These are phyloP conservation scores for Oncorhynchus kisutch DNA, from an alignment of 2,113 vertebrate species.

Conservation along the genomic window DNA sequence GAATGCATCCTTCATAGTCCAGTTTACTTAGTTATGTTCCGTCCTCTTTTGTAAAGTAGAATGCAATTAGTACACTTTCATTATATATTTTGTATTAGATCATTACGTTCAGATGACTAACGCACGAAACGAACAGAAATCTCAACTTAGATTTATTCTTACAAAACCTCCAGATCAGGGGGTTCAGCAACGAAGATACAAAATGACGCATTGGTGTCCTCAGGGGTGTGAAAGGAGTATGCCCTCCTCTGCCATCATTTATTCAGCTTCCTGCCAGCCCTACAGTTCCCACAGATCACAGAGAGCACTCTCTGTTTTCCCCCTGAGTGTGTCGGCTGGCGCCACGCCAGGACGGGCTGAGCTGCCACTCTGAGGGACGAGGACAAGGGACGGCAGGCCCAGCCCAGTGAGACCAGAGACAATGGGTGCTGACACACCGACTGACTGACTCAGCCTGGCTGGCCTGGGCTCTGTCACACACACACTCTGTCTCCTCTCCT, in stretches of 20 bases:
- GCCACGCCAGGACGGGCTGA: constrained; percentile 31
- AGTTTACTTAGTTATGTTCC: background rate
- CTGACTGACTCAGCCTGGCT: constrained; percentile 31
- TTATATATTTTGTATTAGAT: too few species aligned
- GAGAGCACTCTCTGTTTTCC: background rate
- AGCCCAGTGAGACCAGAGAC: constrained; percentile 36
- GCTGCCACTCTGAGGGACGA: constrained; percentile 41
- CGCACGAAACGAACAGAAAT: too few species aligned
- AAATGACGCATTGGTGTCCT: too few species aligned
- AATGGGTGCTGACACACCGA: constrained; percentile 22
- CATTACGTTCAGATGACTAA: too few species aligned
- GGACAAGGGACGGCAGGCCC: constrained; percentile 14
- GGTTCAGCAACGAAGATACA: too few species aligned
- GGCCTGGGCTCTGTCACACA: background rate
- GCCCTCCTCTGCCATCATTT: background rate
- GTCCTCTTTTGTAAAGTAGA: background rate
- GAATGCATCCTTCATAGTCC: background rate
- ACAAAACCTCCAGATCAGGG: too few species aligned
- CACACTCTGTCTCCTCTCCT: background rate
- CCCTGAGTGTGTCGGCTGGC: constrained; percentile 44
- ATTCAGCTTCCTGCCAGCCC: background rate
- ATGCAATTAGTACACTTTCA: too few species aligned
- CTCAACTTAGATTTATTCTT: too few species aligned
- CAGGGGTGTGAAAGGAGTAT: background rate
- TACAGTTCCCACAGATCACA: constrained; percentile 8